Conservation (phyloP, 1,140 invertebrate genomes). For the Drosophila nikananu region DNA sequence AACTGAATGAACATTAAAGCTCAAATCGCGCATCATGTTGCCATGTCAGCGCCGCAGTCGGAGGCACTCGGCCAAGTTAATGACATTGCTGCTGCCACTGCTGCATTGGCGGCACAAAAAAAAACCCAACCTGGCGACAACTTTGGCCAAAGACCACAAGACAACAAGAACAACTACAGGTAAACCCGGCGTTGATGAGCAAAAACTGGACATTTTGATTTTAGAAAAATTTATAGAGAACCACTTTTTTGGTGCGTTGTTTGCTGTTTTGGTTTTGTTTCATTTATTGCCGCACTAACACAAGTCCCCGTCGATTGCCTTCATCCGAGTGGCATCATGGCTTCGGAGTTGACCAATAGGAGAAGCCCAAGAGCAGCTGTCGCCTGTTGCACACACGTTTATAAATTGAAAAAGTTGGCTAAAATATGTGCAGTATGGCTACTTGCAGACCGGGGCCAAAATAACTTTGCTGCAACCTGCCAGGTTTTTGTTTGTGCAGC, state of each 20-base stretch:
- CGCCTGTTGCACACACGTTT: constrained; percentile 55
- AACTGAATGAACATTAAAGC: constrained; percentile 78
- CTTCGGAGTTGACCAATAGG: constrained; percentile 59
- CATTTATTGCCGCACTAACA: constrained; percentile 28
- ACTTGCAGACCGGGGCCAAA: constrained; percentile 22
- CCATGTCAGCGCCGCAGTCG: constrained; percentile 67
- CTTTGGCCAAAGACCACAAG: constrained; percentile 69
- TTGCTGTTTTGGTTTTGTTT: constrained; percentile 43
- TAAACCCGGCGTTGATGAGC: constrained; percentile 70
- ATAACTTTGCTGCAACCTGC: constrained; percentile 23
- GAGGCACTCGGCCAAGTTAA: constrained; percentile 73
- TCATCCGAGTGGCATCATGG: constrained; percentile 57
- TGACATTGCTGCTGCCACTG: constrained; percentile 73
- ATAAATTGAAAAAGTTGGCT: constrained; percentile 61
- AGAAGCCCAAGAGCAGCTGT: constrained; percentile 43
- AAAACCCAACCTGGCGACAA: constrained; percentile 69
- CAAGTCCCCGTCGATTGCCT: constrained; percentile 24
- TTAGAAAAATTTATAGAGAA: constrained; percentile 84
- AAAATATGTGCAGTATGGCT: constrained; percentile 71
- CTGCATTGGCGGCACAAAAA: constrained; percentile 27
- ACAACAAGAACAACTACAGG: constrained; percentile 38
- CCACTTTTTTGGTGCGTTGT: constrained; percentile 67
- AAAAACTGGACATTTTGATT: constrained; percentile 83
- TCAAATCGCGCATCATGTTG: constrained; percentile 82
- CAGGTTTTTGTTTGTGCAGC: constrained; percentile 25